Conservation (phyloP, 2,113 vertebrate species). For the Brachyhypopomus gauderio region DNA sequence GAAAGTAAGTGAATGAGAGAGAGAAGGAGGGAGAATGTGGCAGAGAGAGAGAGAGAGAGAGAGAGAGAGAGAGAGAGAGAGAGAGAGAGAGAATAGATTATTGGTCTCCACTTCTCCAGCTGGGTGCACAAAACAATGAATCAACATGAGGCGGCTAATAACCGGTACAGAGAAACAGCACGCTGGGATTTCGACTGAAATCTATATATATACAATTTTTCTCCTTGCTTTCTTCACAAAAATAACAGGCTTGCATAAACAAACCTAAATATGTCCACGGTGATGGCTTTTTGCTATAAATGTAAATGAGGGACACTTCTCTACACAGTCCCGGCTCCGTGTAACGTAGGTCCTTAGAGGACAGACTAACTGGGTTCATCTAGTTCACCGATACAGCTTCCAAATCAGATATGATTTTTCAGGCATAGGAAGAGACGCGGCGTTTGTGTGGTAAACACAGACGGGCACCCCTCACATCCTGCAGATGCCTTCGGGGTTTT, state of each 20-base stretch:
- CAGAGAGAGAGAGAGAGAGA: conserved; percentile 16
- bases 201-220: conserved; percentile 31
- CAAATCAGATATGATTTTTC: too few relatives aligned
- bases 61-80: conserved; percentile 5
- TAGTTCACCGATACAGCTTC: too few relatives aligned
- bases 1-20: background rate
- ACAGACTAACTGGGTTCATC: background rate
- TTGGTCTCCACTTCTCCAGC: conserved; percentile 40
- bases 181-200: conserved; percentile 3
- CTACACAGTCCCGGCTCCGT: background rate
- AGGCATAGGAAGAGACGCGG: too few relatives aligned
- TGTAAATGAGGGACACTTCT: background rate
- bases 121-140: conserved; percentile 47
- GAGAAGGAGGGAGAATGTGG: conserved; percentile 12
- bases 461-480: too few relatives aligned
- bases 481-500: too few relatives aligned
- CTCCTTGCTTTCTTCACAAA: conserved; percentile 24
- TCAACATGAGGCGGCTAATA: conserved; percentile 29
- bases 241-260: conserved; percentile 21
- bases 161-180: conserved; percentile 30
- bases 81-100: conserved; percentile 29
- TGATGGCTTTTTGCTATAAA: background rate
- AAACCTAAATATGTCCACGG: conserved; percentile 10
- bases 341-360: background rate
- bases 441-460: too few relatives aligned